Evolutionary conservation across 2,113 vertebrate species (phyloP).

Genomic region (Gobiocypris rarus): DNA sequence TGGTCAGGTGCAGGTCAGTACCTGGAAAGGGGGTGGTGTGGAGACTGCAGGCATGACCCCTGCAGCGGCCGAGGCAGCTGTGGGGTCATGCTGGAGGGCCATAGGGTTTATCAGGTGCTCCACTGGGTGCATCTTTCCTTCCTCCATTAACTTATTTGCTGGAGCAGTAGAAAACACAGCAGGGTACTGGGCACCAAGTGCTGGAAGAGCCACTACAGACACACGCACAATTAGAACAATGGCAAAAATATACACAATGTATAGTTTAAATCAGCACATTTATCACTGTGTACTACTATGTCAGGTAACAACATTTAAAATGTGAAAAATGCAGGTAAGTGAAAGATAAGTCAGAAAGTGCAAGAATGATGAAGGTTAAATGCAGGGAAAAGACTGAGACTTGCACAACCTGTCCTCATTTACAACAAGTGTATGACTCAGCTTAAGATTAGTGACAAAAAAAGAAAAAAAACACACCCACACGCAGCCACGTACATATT

Average conservation of each 20-base stretch:
- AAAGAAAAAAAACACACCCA: conserved; percentile 35
- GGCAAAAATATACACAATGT: not conserved
- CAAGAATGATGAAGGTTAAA: conserved; percentile 31
- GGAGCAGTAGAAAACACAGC: conserved; percentile 85
- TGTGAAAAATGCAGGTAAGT: not conserved
- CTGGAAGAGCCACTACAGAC: conserved; percentile 86
- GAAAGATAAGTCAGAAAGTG: conserved; percentile 29
- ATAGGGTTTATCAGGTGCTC: conserved; percentile 96
- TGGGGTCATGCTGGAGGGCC: conserved; percentile 88
- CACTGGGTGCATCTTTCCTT: conserved; percentile 90
- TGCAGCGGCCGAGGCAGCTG: conserved; percentile 68
- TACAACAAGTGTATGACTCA: conserved; percentile 65
- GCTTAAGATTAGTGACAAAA: conserved; percentile 65
- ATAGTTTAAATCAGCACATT: not conserved
- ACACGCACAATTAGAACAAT: conserved; percentile 48
- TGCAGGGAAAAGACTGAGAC: conserved; percentile 23
- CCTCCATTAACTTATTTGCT: conserved; percentile 91
- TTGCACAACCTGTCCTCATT: conserved; percentile 63
- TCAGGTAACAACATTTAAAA: not conserved
- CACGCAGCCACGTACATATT: conserved; percentile 41
- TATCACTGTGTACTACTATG: not conserved
- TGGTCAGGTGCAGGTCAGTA: conserved; percentile 59
- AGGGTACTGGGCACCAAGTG: conserved; percentile 90
- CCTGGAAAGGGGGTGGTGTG: conserved; percentile 96
- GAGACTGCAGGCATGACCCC: conserved; percentile 88